phyloP scores from a whole-genome alignment of 2,797 vertebrate species.

The Columba guinea region DNA sequence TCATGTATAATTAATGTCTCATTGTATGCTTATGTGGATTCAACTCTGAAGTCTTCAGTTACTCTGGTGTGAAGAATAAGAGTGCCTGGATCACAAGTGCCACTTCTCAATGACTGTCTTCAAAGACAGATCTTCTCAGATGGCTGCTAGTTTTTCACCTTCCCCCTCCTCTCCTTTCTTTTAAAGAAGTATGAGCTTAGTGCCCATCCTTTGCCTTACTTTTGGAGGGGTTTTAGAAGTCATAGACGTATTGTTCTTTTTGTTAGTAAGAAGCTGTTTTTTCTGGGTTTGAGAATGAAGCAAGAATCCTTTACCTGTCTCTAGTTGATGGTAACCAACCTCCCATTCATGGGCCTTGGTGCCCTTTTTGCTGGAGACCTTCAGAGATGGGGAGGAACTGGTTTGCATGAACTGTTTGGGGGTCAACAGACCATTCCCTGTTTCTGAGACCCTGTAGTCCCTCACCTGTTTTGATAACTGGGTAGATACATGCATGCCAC shows the following conservation, averaged over 20 bases:
- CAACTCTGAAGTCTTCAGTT: background rate
- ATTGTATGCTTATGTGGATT: background rate
- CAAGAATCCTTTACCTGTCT: background rate
- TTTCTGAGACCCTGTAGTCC: background rate
- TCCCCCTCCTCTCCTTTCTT: background rate
- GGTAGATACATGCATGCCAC: background rate
- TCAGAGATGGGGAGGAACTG: background rate
- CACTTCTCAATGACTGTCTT: background rate
- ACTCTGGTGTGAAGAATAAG: background rate
- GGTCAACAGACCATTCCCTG: background rate
- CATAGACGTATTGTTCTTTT: background rate
- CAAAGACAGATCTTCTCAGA: background rate
- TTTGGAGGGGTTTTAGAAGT: background rate
- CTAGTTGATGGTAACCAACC: background rate
- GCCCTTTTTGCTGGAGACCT: background rate
- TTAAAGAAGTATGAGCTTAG: background rate
- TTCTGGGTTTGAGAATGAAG: background rate
- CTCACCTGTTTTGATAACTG: background rate
- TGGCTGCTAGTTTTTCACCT: background rate
- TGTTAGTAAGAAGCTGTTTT: background rate
- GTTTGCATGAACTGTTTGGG: background rate
- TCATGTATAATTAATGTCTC: background rate
- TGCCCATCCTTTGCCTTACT: background rate
- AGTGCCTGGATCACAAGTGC: background rate
- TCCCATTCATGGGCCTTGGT: background rate